These are phyloP conservation scores for Buathra laborator DNA, from an alignment of 2,888 invertebrate species.

Conservation along the genomic window DNA sequence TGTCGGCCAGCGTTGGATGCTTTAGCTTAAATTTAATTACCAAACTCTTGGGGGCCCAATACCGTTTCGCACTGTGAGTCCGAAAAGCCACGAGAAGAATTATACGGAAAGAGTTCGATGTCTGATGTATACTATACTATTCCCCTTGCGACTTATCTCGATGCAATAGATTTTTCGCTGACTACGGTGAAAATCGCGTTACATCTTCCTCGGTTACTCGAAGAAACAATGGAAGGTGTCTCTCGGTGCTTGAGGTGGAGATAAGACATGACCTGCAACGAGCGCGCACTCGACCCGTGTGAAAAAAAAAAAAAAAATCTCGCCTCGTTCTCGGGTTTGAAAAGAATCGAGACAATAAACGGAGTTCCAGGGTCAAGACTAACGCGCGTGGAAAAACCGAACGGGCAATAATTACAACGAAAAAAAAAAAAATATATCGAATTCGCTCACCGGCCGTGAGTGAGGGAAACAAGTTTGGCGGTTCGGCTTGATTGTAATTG, in stretches of 20 bases:
- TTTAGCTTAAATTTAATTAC: slow-evolving; percentile 75
- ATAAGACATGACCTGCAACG: slow-evolving; percentile 54
- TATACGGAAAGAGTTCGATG: not conserved
- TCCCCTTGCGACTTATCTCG: not conserved
- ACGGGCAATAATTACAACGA: slow-evolving; percentile 51
- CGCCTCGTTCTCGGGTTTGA: not conserved
- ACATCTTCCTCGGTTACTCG: not conserved
- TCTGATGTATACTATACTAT: not conserved
- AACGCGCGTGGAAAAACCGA: slow-evolving; percentile 5
- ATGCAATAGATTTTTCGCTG: slow-evolving; percentile 32
- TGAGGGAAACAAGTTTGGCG: slow-evolving; percentile 51
- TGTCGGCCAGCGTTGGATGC: slow-evolving; percentile 60
- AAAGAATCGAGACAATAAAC: not conserved
- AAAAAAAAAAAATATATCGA: slow-evolving; percentile 28
- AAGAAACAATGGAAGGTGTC: slow-evolving; percentile 7
- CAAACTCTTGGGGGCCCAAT: slow-evolving; percentile 39
- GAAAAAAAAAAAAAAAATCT: too few species aligned
- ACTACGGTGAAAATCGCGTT: not conserved
- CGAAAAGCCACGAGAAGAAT: not conserved
- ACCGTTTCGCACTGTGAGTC: not conserved
- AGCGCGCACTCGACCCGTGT: slow-evolving; percentile 29
- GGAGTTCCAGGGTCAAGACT: not conserved
- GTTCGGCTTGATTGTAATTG: slow-evolving; percentile 62
- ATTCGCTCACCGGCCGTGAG: not conserved
- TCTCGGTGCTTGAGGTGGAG: not conserved